Evolutionary conservation across 2,888 invertebrate species (phyloP), one percentile per base, ranked within the genome.

Genomic region (Iphiclides podalirius): DNA sequence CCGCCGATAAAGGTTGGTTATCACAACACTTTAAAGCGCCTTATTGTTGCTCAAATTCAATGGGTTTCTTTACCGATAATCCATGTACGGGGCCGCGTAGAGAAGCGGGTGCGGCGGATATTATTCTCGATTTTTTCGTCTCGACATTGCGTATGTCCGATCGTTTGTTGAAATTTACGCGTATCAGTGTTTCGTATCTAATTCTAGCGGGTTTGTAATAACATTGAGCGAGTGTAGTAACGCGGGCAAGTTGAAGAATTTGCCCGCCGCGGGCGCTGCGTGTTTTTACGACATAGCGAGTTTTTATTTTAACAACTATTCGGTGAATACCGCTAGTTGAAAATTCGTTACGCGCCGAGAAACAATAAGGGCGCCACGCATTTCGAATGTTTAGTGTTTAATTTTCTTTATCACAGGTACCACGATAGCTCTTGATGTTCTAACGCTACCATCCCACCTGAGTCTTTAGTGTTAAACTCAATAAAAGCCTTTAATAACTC

Each of bases 341-440:
- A 53, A 75, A 79, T 82, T 76, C 73, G 83, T 85, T 83, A 76
- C 79, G 81, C 76, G 64, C 78, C 74, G 64, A 66, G 70, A n/a
- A 72, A 71, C 74, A 82, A 78, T 72, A 78, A 80, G 84, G 79
- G 78, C 81, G 68, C 60, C 36, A 17, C n/a, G n/a, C n/a, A n/a
- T n/a, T n/a, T n/a, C n/a, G n/a, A n/a, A n/a, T n/a, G n/a, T n/a
- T n/a, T n/a, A n/a, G n/a, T n/a, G n/a, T n/a, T n/a, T n/a, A n/a
- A n/a, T n/a, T n/a, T n/a, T n/a, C n/a, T n/a, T n/a, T n/a, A n/a
- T n/a, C n/a, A n/a, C n/a, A n/a, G n/a, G n/a, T n/a, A n/a, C n/a
- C n/a, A n/a, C n/a, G n/a, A n/a, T n/a, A n/a, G n/a, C n/a, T n/a
- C n/a, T n/a, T n/a, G n/a, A n/a, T n/a, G n/a, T n/a, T n/a, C n/a